Evolutionary conservation across 2,797 vertebrate species (phyloP).

Genomic region (Microctenopoma lineatum): DNA sequence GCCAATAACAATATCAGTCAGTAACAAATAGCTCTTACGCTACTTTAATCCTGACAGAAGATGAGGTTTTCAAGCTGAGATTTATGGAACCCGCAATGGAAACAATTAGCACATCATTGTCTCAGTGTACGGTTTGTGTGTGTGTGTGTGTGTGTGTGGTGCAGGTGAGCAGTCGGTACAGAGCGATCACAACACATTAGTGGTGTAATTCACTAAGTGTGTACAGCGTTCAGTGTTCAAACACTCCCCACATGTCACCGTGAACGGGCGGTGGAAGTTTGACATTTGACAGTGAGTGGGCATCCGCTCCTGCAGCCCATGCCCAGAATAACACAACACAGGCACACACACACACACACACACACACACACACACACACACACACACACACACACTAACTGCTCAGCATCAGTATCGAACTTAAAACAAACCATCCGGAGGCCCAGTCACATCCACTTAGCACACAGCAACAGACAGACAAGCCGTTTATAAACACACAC

Average conservation of each 20-base stretch:
- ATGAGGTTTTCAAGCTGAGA: neutral
- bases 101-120: slow-evolving; percentile 48
- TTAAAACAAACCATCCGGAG: slow-evolving; percentile 83
- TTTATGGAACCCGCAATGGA: slow-evolving; percentile 28
- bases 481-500: slow-evolving; percentile 78
- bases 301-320: slow-evolving; percentile 69
- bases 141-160: slow-evolving; percentile 2
- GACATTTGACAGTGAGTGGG: slow-evolving; percentile 71
- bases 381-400: slow-evolving; percentile 42
- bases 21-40: slow-evolving; percentile 16
- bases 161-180: slow-evolving; percentile 47
- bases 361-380: slow-evolving; percentile 18
- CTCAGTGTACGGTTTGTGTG: neutral
- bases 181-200: slow-evolving; percentile 59
- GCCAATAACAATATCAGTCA: neutral
- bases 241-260: slow-evolving; percentile 61
- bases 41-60: neutral
- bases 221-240: slow-evolving; percentile 53
- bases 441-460: slow-evolving; percentile 79
- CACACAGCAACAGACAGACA: slow-evolving; percentile 70
- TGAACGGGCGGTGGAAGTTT: slow-evolving; percentile 62
- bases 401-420: slow-evolving; percentile 74
- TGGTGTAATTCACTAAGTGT: slow-evolving; percentile 48
- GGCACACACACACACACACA: slow-evolving; percentile 5
- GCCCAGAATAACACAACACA: slow-evolving; percentile 70